phyloP scores from a whole-genome alignment of 2,113 vertebrate genomes.

The Nibea albiflora region DNA sequence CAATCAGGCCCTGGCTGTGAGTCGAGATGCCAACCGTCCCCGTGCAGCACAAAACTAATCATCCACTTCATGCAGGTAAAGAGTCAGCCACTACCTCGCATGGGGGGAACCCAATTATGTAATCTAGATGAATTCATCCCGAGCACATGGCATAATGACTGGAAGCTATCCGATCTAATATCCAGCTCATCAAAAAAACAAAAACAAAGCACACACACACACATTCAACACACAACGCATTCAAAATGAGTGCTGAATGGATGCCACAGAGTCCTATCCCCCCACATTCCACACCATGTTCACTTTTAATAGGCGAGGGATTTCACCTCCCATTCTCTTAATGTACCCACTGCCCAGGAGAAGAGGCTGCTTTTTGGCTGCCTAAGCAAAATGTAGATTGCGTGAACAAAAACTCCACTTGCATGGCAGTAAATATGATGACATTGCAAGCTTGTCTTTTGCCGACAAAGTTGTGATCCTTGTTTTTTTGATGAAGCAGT shows the following conservation, averaged over 20 bases:
- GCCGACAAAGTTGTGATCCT: conserved; percentile 80
- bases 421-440: conserved; percentile 83
- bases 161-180: conserved; percentile 41
- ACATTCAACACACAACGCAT: background rate
- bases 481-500: conserved; percentile 81
- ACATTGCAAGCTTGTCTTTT: conserved; percentile 81
- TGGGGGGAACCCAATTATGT: conserved; percentile 63
- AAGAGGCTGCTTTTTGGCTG: conserved; percentile 68
- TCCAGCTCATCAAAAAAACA: conserved; percentile 40
- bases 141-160: conserved; percentile 48
- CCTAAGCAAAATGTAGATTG: conserved; percentile 83
- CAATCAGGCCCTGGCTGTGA: conserved; percentile 65
- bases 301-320: conserved; percentile 70
- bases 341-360: conserved; percentile 72
- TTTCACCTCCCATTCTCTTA: conserved; percentile 65
- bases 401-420: conserved; percentile 76
- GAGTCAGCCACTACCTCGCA: conserved; percentile 47
- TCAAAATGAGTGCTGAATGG: conserved; percentile 31
- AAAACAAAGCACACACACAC: too few relatives aligned
- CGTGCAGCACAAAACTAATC: conserved; percentile 51
- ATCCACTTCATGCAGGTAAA: conserved; percentile 68
- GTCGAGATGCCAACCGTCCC: conserved; percentile 53
- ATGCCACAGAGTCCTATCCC: conserved; percentile 35
- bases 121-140: conserved; percentile 61
- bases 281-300: conserved; percentile 55